Evolutionary conservation across 2,797 vertebrate species (phyloP), one percentile per base, ranked within the genome.

Genomic region (Diplodus puntazzo): DNA sequence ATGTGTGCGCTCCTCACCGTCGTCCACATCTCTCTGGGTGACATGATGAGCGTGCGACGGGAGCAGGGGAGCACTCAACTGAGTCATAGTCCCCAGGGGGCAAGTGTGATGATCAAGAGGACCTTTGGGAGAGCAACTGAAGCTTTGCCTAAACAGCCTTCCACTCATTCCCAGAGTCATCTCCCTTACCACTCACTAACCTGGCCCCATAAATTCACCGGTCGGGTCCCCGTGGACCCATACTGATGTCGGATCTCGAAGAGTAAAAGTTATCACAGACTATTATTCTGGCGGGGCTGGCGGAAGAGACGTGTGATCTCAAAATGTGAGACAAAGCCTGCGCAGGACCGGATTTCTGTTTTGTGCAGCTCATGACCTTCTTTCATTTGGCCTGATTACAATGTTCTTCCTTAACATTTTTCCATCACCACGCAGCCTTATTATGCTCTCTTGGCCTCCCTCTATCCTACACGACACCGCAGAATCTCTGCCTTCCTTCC

Each of bases 51-150:
- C 77, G 68, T 86, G 75, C 82, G 86, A 89, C 70, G 2, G 74
- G 60, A 83, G 76, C 67, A 85, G 48, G 73, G 76, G 69, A 82
- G 61, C 82, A 73, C 59, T 88, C 77, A 87, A 84, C 86, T 87
- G 85, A 92, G 72, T 89, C 88, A 87, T 78, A 53, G 76, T 77
- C 88, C 80, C 84, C 21, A 20, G 80, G 68, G 73, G 30, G 43
- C 58, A 72, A 77, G 76, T 79, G 57, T 68, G 75, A 88, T 90
- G 90, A 92, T 92, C 81, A 87, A 90, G 54, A 75, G 82, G 85
- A 85, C 89, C 87, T 82, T 70, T 81, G 87, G 82, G 90, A 81
- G 72, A 77, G 70, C 57, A 68, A 69, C 46, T 61, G 58, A 83
- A 79, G 81, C 82, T 86, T 84, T 83, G 76, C 73, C 82, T 74